A percentile compares a stretch with the other conserved stretches of the same genome.
phyloP scores from a whole-genome alignment of 2,113 vertebrate genomes.

The Tetraodon nigroviridis region DNA sequence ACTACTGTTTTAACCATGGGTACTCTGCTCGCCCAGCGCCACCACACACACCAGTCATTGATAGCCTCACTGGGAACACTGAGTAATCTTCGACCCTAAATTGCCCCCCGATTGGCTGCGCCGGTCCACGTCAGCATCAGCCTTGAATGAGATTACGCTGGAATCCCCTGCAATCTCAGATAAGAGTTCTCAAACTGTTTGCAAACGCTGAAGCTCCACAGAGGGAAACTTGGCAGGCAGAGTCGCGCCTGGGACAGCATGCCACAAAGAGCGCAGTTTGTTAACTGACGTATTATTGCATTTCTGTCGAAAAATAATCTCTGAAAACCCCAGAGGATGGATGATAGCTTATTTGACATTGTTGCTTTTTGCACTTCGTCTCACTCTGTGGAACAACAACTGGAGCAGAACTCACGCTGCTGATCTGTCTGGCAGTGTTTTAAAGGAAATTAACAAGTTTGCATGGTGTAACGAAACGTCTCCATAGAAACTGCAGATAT shows the following conservation, averaged over 20 bases:
- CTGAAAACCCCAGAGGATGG: neutral
- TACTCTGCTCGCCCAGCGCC: slow-evolving; percentile 36
- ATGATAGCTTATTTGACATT: neutral
- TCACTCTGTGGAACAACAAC: too few species aligned
- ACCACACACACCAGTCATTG: slow-evolving; percentile 39
- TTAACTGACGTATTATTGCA: slow-evolving; percentile 5
- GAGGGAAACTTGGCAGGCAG: slow-evolving; percentile 3
- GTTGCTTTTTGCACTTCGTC: neutral
- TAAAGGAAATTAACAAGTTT: too few species aligned
- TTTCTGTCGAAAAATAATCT: neutral
- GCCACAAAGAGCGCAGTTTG: slow-evolving; percentile 7
- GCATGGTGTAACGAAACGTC: too few species aligned
- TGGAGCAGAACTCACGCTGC: too few species aligned
- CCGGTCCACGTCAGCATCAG: slow-evolving; percentile 11
- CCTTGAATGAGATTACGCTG: slow-evolving; percentile 1
- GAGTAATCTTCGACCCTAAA: slow-evolving; percentile 8
- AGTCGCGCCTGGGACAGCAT: slow-evolving; percentile 4
- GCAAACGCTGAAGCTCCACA: slow-evolving; percentile 8
- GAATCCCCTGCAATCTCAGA: slow-evolving; percentile 24
- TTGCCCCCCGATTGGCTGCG: slow-evolving; percentile 14
- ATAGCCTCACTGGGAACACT: slow-evolving; percentile 12
- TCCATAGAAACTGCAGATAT: too few species aligned
- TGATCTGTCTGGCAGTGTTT: too few species aligned
- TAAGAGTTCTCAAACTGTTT: slow-evolving; percentile 15
- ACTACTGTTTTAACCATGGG: slow-evolving; percentile 35